Evolutionary conservation across 2,797 vertebrate genomes (phyloP).

Genomic region (Otolemur crassicaudatus): DNA sequence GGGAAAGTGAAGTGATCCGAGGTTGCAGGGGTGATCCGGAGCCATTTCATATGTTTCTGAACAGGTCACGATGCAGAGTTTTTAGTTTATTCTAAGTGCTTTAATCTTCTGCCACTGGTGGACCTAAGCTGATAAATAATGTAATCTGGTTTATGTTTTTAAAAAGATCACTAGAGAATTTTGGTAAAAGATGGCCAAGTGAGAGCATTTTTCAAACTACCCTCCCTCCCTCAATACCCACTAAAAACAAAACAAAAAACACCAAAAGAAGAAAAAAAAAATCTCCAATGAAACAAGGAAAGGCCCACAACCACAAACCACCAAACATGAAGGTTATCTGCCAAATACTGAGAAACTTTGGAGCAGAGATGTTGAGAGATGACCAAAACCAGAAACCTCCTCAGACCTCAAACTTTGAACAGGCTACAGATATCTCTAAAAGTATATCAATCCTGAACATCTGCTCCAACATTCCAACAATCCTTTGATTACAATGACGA

Average conservation of each 20-base stretch:
- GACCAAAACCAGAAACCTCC: background rate
- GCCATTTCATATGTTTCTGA: background rate
- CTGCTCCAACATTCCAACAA: background rate
- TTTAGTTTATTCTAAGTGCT: background rate
- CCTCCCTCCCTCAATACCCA: background rate
- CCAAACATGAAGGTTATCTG: conserved; percentile 38
- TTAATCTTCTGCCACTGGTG: background rate
- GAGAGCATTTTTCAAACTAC: conserved; percentile 48
- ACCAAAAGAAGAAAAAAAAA: conserved; percentile 39
- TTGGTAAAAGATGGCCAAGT: conserved; percentile 3
- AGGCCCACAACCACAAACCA: conserved; percentile 39
- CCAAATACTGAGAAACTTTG: conserved; percentile 13
- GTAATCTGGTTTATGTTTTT: conserved; percentile 25
- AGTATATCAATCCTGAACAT: background rate
- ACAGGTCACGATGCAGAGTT: background rate
- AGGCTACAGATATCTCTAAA: background rate
- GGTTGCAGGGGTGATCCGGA: background rate
- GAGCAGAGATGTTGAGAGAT: conserved; percentile 33
- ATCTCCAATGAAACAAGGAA: conserved; percentile 26
- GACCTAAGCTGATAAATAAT: background rate
- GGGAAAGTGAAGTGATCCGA: background rate
- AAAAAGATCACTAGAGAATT: conserved; percentile 32
- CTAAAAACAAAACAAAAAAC: background rate
- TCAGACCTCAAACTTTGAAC: background rate
- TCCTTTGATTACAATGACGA: conserved; percentile 2